Conservation (phyloP, 2,888 invertebrate genomes). For the Chamaedrilus cognettii region DNA sequence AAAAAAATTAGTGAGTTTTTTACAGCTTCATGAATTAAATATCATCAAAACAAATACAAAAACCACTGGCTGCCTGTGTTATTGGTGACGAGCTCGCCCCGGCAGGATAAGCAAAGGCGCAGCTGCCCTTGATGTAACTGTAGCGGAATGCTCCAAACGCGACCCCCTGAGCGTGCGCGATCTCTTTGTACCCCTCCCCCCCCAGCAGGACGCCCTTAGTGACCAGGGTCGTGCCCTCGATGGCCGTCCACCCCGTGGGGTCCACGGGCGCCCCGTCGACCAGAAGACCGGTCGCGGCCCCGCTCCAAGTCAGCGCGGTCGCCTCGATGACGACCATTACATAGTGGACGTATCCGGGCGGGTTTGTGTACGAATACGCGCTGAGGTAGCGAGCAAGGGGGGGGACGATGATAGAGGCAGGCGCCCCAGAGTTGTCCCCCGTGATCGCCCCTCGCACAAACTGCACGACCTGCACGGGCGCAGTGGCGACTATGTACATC, state of each 20-base stretch:
- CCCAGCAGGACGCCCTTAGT: background rate
- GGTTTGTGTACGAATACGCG: constrained; percentile 12
- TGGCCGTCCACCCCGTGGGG: constrained; percentile 3
- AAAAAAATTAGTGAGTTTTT: too few species aligned
- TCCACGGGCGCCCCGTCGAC: constrained; percentile 11
- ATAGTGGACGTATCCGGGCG: constrained; percentile 5
- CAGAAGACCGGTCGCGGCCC: background rate
- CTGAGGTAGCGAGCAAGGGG: constrained; percentile 16
- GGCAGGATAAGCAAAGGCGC: constrained; percentile 14
- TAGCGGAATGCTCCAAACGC: constrained; percentile 11
- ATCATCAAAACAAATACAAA: too few species aligned
- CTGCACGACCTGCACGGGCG: constrained; percentile 15
- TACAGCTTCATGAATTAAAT: too few species aligned
- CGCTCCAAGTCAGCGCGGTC: background rate
- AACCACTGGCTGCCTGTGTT: too few species aligned
- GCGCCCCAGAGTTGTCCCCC: constrained; percentile 4
- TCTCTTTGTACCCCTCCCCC: background rate
- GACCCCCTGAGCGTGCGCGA: background rate
- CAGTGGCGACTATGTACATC: constrained; percentile 4
- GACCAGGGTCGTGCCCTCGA: constrained; percentile 8
- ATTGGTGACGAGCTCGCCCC: too few species aligned
- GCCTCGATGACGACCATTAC: constrained; percentile 18
- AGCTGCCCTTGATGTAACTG: constrained; percentile 6
- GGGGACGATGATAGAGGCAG: constrained; percentile 14
- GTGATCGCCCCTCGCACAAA: constrained; percentile 8